Conservation (phyloP, 2,113 vertebrate species). For the Tretioscincus oriximinensis region DNA sequence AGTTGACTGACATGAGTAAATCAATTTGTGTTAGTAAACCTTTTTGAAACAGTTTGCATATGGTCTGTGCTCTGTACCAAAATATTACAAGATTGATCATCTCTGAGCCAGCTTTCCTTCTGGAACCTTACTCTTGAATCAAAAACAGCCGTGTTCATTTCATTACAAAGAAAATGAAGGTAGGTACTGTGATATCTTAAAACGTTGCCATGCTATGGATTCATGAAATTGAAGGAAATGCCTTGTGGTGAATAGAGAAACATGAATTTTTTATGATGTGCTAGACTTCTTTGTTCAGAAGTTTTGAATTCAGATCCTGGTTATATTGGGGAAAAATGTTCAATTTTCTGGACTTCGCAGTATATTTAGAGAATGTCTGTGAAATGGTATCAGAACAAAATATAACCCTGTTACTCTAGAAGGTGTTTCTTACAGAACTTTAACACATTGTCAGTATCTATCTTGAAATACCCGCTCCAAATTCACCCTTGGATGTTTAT, state of each 20-base stretch:
- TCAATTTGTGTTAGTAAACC: not conserved
- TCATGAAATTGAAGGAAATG: slow-evolving; percentile 2
- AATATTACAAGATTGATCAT: not conserved
- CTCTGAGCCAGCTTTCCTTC: not conserved
- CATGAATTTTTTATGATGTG: slow-evolving; percentile 13
- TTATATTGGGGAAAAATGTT: not conserved
- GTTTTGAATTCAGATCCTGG: slow-evolving; percentile 11
- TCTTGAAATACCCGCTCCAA: no score
- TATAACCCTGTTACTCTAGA: not conserved
- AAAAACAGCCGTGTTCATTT: not conserved
- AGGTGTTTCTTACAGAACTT: no score
- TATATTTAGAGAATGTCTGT: not conserved
- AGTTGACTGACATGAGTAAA: not conserved
- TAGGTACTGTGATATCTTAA: not conserved
- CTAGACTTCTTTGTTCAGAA: slow-evolving; percentile 14
- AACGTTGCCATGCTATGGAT: not conserved
- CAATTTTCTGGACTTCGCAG: not conserved
- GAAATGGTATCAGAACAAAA: not conserved
- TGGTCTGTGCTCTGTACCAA: not conserved
- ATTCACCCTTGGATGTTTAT: no score
- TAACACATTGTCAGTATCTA: no score
- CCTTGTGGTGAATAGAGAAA: not conserved
- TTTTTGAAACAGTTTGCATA: not conserved
- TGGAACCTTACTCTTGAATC: not conserved
- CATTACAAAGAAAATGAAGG: not conserved